Percentiles rank a stretch among this genome's conserved stretches.
These are phyloP conservation scores for Halichoeres trimaculatus DNA, from an alignment of 2,113 vertebrate genomes.

Conservation along the genomic window DNA sequence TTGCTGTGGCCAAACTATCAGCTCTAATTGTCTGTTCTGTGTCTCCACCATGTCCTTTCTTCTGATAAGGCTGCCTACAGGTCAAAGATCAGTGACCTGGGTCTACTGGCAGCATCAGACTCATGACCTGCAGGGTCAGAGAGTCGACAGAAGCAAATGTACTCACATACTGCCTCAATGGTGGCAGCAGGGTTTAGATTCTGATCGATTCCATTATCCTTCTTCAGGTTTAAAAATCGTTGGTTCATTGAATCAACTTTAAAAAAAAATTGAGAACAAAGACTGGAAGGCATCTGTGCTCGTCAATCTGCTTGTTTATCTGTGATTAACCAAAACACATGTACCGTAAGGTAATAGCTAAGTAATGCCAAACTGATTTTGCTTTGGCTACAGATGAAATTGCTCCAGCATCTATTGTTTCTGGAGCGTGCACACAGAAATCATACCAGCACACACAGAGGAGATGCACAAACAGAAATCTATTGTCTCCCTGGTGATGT, in stretches of 20 bases:
- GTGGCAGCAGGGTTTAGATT: background rate
- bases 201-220: background rate
- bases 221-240: background rate
- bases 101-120: conserved; percentile 22
- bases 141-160: conserved; percentile 32
- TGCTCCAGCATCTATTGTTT: conserved; percentile 47
- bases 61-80: conserved; percentile 16
- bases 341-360: conserved; percentile 33
- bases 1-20: background rate
- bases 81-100: conserved; percentile 48
- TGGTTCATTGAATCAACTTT: conserved; percentile 4
- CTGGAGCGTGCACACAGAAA: conserved; percentile 48
- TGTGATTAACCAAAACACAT: conserved; percentile 49
- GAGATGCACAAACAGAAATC: conserved; percentile 58
- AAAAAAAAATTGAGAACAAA: conserved; percentile 1
- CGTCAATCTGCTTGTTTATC: conserved; percentile 41
- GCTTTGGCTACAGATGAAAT: conserved; percentile 52
- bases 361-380: conserved; percentile 49
- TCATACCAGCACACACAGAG: conserved; percentile 25
- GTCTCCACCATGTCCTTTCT: conserved; percentile 13
- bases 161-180: conserved; percentile 5
- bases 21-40: conserved; percentile 6
- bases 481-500: conserved; percentile 69
- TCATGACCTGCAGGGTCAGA: conserved; percentile 25
- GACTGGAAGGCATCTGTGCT: conserved; percentile 19